Evolutionary conservation across 2,113 vertebrate genomes (phyloP).

Genomic region (Tyto alba): DNA sequence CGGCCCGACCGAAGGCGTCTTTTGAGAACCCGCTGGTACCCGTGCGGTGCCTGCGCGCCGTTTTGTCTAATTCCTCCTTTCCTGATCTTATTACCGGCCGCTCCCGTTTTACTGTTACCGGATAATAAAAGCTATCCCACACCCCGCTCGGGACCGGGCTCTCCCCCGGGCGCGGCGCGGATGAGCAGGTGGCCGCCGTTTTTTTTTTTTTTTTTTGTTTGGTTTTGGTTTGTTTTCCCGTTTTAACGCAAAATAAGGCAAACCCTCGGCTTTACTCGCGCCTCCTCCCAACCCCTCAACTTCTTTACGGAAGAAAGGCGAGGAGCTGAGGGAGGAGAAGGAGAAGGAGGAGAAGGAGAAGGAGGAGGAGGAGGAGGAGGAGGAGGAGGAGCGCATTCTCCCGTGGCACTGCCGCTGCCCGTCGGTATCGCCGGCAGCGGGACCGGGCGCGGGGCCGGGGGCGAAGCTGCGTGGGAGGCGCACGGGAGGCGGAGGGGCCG

Average conservation of each 20-base stretch:
- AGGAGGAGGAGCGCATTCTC: neutral
- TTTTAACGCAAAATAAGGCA: neutral
- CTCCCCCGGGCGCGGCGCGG: too few relatives aligned
- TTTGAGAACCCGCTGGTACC: neutral
- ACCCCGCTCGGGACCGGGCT: neutral
- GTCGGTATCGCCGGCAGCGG: neutral
- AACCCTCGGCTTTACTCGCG: neutral
- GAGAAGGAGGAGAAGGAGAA: neutral
- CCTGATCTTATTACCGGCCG: conserved; percentile 33
- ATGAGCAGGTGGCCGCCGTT: neutral
- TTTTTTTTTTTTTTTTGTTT: neutral
- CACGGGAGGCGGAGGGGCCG: fast-evolving
- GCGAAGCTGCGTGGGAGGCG: too few relatives aligned
- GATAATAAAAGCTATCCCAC: conserved; percentile 30
- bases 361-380: neutral
- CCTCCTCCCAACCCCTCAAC: too few relatives aligned
- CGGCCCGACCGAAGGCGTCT: neutral
- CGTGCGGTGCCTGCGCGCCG: neutral
- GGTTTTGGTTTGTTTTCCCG: too few relatives aligned
- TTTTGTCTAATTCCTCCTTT: conserved; percentile 12
- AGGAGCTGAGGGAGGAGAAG: neutral
- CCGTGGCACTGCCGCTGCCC: neutral
- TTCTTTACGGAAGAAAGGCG: neutral
- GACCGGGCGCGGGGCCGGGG: neutral
- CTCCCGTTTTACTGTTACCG: conserved; percentile 31